Base-by-base conservation (phyloP, 2,113 vertebrate species). In the Rhagologus leucostigma region DNA sequence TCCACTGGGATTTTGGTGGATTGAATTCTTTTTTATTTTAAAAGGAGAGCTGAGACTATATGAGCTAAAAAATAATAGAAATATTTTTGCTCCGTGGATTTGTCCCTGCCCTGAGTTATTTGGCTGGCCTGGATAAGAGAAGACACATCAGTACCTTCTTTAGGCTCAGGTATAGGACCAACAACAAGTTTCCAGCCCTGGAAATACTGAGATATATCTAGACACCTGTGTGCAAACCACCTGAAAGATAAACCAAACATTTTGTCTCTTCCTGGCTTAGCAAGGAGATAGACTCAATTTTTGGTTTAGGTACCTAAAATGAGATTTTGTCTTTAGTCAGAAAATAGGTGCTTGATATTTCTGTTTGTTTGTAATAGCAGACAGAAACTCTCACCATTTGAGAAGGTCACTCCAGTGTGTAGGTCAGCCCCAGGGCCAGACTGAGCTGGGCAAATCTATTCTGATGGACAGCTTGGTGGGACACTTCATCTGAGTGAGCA, bases 1-100 rank as follows among this genome's bases (percentile, higher is more conserved):
- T 94, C 95, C 68, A 60, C 56, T 84, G 95, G 93, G 92, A 95
- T 95, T 90, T 86, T 35, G 22, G 46, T 75, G 68, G 77, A 88
- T 95, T 95, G 9, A 90, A 84, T 84, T 92, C 2, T 37, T 68
- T 91, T 91, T 67, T 78, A 39, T 90, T 88, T 93, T 47, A 69
- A 60, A 88, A 59, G 24, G 42, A 90, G 22, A 86, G 8, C 27
- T 84, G 85, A 80, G 74, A 67, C 30, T 27, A 23, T 33, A 52
- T 27, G 11, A 68, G 63, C 63, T 60, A 55, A 81, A 71, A 85
- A 67, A 67, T 41, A 88, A 78, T 35, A 70, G 26, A 27, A 6
- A 16, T 56, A 33, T 63, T 93, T 96, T 67, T 95, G 35, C n/a
- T 92, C 33, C 16, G 9, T 55, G 37, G 33, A 75, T 88, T 94